A percentile compares a stretch with the other conserved stretches of the same genome.
Conservation (phyloP, 2,888 invertebrate species). For the Phasia obesa region DNA sequence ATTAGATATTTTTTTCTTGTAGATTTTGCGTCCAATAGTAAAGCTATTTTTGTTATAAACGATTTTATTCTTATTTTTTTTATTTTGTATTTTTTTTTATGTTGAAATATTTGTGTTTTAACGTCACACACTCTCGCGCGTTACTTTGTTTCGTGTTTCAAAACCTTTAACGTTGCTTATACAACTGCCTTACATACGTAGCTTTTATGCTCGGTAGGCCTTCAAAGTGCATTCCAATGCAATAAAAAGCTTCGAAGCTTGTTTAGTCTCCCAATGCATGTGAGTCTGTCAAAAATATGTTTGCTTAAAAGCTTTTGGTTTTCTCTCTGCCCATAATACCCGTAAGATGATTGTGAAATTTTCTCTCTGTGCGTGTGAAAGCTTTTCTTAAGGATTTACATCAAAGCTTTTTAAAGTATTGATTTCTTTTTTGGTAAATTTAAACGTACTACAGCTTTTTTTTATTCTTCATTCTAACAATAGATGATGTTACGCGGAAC, state of each 20-base stretch:
- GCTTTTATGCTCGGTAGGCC: slow-evolving; percentile 76
- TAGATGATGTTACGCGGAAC: slow-evolving; percentile 63
- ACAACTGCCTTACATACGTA: slow-evolving; percentile 78
- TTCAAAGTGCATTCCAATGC: slow-evolving; percentile 70
- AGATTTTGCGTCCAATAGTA: slow-evolving; percentile 34
- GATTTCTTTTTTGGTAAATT: slow-evolving; percentile 47
- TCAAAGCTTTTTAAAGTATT: slow-evolving; percentile 59
- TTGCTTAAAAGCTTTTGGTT: slow-evolving; percentile 1
- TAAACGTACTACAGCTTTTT: slow-evolving; percentile 50
- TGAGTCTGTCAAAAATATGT: slow-evolving; percentile 59
- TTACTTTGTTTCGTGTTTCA: slow-evolving; percentile 74
- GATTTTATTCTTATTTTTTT: slow-evolving; percentile 32
- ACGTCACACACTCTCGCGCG: slow-evolving; percentile 67
- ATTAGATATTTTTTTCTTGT: slow-evolving; percentile 18
- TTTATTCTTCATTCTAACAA: slow-evolving; percentile 42
- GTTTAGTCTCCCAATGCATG: slow-evolving; percentile 55
- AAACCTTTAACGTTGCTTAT: slow-evolving; percentile 80
- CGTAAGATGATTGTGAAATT: neutral
- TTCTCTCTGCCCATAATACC: neutral
- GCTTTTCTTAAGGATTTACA: slow-evolving; percentile 71
- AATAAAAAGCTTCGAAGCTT: slow-evolving; percentile 60
- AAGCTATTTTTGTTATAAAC: slow-evolving; percentile 56
- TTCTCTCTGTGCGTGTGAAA: slow-evolving; percentile 65
- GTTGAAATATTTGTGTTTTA: slow-evolving; percentile 42
- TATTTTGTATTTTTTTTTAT: slow-evolving; percentile 42